Evolutionary conservation across 2,113 vertebrate species (phyloP).

Genomic region (Mandrillus leucophaeus): DNA sequence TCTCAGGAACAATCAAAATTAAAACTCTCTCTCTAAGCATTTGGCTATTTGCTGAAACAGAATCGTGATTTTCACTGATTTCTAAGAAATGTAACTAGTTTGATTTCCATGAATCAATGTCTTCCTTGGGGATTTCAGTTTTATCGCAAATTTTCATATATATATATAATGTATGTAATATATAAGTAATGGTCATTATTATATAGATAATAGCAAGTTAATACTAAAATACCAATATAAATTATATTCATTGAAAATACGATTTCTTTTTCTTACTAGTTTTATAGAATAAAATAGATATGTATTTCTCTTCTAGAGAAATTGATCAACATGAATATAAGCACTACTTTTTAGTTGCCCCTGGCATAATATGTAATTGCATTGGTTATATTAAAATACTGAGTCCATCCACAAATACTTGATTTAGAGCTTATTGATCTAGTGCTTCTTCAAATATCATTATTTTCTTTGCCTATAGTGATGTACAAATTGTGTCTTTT

Average conservation of each 20-base stretch:
- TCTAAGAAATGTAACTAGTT: neutral
- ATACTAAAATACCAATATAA: neutral
- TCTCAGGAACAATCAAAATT: neutral
- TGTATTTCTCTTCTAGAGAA: neutral
- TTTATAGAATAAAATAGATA: neutral
- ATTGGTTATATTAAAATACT: neutral
- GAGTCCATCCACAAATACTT: neutral
- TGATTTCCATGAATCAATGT: neutral
- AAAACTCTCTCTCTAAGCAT: neutral
- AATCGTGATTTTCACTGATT: neutral
- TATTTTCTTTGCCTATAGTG: constrained; percentile 37
- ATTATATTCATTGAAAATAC: neutral
- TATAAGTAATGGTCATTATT: neutral
- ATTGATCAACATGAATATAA: constrained; percentile 44
- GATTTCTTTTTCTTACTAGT: neutral
- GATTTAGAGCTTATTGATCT: constrained; percentile 36
- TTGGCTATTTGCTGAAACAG: neutral
- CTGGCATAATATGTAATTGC: constrained; percentile 15
- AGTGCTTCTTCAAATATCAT: constrained; percentile 9
- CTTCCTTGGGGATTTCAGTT: neutral
- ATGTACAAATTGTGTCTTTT: neutral
- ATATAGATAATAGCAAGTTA: neutral
- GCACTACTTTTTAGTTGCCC: neutral
- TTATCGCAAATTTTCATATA: neutral
- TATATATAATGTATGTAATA: neutral